Evolutionary conservation across 92 coral and sea anemone genomes (phyloP), one percentile per base, ranked within the genome.

Genomic region (Pocillopora meandrina): DNA sequence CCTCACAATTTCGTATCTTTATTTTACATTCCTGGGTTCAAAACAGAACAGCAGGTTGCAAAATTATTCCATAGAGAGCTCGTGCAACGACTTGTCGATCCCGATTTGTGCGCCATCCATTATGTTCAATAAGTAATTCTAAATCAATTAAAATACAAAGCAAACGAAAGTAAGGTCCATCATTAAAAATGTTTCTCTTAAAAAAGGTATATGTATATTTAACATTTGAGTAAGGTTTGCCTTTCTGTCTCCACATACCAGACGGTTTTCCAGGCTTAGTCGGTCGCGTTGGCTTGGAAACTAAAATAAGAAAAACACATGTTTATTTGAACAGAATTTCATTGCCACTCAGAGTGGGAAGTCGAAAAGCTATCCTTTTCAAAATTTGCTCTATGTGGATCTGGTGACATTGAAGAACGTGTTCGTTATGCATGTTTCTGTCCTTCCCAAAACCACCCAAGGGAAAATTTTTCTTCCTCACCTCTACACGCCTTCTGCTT

Each of bases 401-500:
- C 52, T 42, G 8, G 8, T 42, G 52, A 42, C 52, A 42, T 42
- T 42, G 4, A 3, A 42, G 8, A 42, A 42, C 4, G 5, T 42
- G 33, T 65, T 20, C 9, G 26, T 66, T 66, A 8, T 66, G 12
- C 34, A 21, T 66, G 15, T 8, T n/a, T 13, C 11, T 20, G 31
- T 26, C 31, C 31, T 66, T 23, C 35, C 12, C 13, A 13, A 9
- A 10, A 66, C 36, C 72, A 20, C 47, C 18, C 63, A 15, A 2
- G 11, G 3, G 15, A 75, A 23, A 36, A 14, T 33, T 59, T 34
- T 19, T 5, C 11, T 2, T 49, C 61, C 90, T 68, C 90, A 93
- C 97, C 95, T 86, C 52, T 59, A 57, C 97, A 93, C 26, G 92
- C 95, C 63, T 75, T 85, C 79, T 84, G 84, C 52, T 88, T 83